These are phyloP conservation scores for Cryptocephalus primarius DNA, from an alignment of 2,888 invertebrate genomes.

Conservation along the genomic window DNA sequence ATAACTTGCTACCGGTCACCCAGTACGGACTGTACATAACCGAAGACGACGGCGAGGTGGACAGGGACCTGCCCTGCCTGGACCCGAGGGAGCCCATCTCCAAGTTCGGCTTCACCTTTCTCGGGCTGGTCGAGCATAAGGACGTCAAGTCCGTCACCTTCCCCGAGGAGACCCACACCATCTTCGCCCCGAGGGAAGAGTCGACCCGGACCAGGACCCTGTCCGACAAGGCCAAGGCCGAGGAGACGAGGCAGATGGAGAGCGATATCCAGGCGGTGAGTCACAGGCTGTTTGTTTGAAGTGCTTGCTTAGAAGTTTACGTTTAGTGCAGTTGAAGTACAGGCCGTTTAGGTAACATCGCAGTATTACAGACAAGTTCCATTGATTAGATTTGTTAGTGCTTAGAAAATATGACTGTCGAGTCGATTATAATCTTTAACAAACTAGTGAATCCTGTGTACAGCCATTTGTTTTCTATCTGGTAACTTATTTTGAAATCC, in stretches of 20 bases:
- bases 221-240: conserved; percentile 19
- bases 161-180: conserved; percentile 7
- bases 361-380: no score
- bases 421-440: no score
- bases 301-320: no score
- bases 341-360: no score
- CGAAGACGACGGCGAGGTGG: conserved; percentile 93
- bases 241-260: conserved; percentile 33
- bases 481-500: no score
- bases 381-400: no score
- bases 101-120: conserved; percentile 83
- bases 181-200: conserved; percentile 4
- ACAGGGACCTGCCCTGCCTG: conserved; percentile 84
- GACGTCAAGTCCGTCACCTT: conserved; percentile 35
- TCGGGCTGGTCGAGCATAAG: conserved; percentile 68
- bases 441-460: no score
- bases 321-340: no score
- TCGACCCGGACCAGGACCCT: conserved; percentile 9
- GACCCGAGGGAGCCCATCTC: conserved; percentile 81
- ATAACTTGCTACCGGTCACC: conserved; percentile 50
- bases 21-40: conserved; percentile 86
- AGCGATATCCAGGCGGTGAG: conserved; percentile 37
- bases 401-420: no score
- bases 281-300: not conserved
- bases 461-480: no score